Conservation (phyloP, 2,797 vertebrate species). For the Stomatorhinus walkeri region DNA sequence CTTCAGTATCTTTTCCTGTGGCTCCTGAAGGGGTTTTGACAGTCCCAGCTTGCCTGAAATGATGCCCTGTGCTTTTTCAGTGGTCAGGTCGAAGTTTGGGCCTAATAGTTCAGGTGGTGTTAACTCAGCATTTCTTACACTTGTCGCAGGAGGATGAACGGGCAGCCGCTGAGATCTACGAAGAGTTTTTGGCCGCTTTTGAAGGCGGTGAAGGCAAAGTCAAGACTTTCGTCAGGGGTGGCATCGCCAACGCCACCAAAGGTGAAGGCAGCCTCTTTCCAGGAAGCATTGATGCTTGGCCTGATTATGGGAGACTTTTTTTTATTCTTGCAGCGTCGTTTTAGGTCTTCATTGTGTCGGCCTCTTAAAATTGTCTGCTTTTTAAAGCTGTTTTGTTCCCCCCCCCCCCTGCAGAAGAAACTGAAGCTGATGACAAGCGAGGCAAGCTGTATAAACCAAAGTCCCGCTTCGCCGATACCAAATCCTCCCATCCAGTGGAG, state of each 20-base stretch:
- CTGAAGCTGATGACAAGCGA: slow-evolving; percentile 83
- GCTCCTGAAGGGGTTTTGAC: neutral
- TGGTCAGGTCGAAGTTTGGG: neutral
- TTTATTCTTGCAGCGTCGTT: neutral
- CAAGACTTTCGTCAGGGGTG: slow-evolving; percentile 95
- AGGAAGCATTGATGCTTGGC: neutral
- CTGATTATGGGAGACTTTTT: neutral
- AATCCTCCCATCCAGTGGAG: slow-evolving; percentile 71
- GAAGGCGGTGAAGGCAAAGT: slow-evolving; percentile 95
- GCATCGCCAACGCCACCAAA: slow-evolving; percentile 92
- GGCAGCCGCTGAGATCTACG: slow-evolving; percentile 96
- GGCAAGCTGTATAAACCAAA: slow-evolving; percentile 97
- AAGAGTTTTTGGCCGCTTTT: slow-evolving; percentile 97
- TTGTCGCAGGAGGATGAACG: slow-evolving; percentile 88
- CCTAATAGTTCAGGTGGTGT: neutral
- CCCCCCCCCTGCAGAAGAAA: slow-evolving; percentile 70
- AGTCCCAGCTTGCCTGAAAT: neutral
- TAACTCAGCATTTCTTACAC: neutral
- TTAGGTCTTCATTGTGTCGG: neutral
- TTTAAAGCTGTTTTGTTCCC: slow-evolving; percentile 7
- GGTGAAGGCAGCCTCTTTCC: slow-evolving; percentile 53
- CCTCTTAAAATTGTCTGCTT: neutral
- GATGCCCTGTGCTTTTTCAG: neutral
- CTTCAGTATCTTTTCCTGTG: neutral
- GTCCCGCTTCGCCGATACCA: slow-evolving; percentile 79